Evolutionary conservation across 2,113 vertebrate species (phyloP), one percentile per base, ranked within the genome.

Genomic region (Illadopsis cleaveri): DNA sequence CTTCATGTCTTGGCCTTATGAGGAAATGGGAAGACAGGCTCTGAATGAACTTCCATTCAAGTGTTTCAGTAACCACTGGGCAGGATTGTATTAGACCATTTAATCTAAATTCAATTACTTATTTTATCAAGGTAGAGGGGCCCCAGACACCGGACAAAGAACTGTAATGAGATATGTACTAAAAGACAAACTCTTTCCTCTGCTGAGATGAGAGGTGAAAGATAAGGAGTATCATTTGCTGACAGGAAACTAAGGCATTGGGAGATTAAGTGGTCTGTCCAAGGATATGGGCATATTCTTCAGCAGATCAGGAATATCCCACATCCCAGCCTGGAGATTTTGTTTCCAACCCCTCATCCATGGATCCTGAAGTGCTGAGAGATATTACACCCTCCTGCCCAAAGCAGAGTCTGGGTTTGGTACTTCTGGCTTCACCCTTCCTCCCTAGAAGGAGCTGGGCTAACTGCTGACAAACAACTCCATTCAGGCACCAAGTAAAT

Each of bases 101-200:
- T 90, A 77, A 96, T 92, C 71, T 93, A 88, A 95, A 96, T 90
- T 90, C 15, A 93, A 93, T 93, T 91, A 90, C 86, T 86, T 69
- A 44, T 82, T 90, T 78, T 37, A 86, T 73, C 66, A 90, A 97
- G 84, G 90, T 93, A 83, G 54, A 90, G 86, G 60, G 93, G 82
- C 86, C 93, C 56, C 90, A 95, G 79, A 27, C 62, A 62, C 71
- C 1, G 1, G 66, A 87, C 64, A 86, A 87, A 80, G 82, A 84
- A 83, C 54, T 62, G 66, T 83, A 96, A 88, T 70, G 38, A 85
- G 78, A 91, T 80, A 80, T 21, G 19, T 11, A 65, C 31, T 54
- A 31, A 72, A 84, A 70, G 62, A 83, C 19, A 62, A 89, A 65
- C 47, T 71, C 86, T 51, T 88, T 72, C 75, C 89, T 91, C 57